Conservation (phyloP, 2,888 invertebrate genomes). For the Pseudeuparius sepicola region DNA sequence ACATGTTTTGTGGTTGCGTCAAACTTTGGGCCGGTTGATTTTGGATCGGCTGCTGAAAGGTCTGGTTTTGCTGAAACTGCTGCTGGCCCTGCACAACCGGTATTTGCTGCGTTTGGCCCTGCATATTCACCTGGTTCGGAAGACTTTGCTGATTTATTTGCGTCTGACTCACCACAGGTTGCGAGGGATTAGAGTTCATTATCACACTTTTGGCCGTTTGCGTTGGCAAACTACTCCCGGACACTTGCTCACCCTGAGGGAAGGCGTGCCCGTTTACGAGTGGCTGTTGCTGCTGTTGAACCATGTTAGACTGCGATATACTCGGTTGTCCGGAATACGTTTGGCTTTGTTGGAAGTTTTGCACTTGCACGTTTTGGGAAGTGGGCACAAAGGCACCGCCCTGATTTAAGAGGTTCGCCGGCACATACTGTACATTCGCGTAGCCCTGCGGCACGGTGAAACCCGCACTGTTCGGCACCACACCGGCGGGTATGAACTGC, state of each 20-base stretch:
- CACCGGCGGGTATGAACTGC: conserved; percentile 32
- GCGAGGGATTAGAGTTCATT: conserved; percentile 26
- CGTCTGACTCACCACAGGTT: conserved; percentile 12
- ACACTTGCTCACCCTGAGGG: conserved; percentile 20
- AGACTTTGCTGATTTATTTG: conserved; percentile 20
- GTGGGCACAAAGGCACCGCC: conserved; percentile 38
- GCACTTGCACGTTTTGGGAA: conserved; percentile 33
- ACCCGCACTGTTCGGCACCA: conserved; percentile 28
- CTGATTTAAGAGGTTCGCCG: conserved; percentile 34
- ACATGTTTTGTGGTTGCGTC: conserved; percentile 16
- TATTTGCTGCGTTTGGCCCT: conserved; percentile 13
- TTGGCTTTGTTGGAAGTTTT: conserved; percentile 37
- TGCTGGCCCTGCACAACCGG: conserved; percentile 19
- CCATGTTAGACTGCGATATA: conserved; percentile 28
- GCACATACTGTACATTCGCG: conserved; percentile 37
- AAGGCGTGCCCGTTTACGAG: conserved; percentile 37
- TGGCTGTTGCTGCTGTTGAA: conserved; percentile 26
- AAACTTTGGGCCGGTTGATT: conserved; percentile 17
- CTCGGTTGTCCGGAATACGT: conserved; percentile 34
- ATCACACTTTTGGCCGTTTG: conserved; percentile 35
- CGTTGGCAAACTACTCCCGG: conserved; percentile 31
- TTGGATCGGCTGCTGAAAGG: conserved; percentile 31
- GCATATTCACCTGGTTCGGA: conserved; percentile 20
- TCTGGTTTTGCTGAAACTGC: conserved; percentile 22
- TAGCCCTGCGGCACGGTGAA: conserved; percentile 31